Evolutionary conservation across 2,888 invertebrate species (phyloP).

Genomic region (Herminia tarsipennalis): DNA sequence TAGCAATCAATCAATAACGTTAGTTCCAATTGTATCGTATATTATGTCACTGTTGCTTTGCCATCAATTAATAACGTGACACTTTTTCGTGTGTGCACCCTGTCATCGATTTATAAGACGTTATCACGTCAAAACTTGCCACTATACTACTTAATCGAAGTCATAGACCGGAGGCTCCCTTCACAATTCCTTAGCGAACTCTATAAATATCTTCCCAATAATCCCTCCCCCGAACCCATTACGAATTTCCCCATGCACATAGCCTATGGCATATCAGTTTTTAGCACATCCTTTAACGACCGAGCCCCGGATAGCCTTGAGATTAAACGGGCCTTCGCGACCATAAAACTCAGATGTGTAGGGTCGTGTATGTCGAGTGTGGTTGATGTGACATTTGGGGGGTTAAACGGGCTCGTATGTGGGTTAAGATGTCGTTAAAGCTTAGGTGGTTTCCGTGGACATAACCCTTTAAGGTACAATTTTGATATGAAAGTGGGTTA

Average conservation of each 20-base stretch:
- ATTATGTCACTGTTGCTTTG: too few species aligned
- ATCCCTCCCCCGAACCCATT: constrained; percentile 1
- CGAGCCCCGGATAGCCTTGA: constrained; percentile 59
- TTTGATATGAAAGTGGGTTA: background rate
- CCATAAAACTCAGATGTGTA: constrained; percentile 56
- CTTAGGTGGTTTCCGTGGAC: background rate
- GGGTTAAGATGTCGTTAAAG: constrained; percentile 9
- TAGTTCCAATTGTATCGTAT: too few species aligned
- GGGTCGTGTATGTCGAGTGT: constrained; percentile 31
- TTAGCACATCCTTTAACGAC: constrained; percentile 55
- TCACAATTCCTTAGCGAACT: background rate
- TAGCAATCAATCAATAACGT: too few species aligned
- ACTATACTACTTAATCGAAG: too few species aligned
- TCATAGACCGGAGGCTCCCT: background rate
- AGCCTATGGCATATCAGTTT: constrained; percentile 52
- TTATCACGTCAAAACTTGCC: too few species aligned
- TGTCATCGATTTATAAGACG: too few species aligned
- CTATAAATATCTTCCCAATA: constrained; percentile 1
- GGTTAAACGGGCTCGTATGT: constrained; percentile 8
- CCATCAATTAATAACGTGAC: too few species aligned
- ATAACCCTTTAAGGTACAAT: background rate
- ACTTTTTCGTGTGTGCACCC: too few species aligned
- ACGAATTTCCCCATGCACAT: constrained; percentile 12
- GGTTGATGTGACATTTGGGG: constrained; percentile 22
- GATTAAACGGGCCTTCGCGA: constrained; percentile 46